Base-by-base conservation (phyloP, 2,113 vertebrate genomes). In the Myxocyprinus asiaticus region DNA sequence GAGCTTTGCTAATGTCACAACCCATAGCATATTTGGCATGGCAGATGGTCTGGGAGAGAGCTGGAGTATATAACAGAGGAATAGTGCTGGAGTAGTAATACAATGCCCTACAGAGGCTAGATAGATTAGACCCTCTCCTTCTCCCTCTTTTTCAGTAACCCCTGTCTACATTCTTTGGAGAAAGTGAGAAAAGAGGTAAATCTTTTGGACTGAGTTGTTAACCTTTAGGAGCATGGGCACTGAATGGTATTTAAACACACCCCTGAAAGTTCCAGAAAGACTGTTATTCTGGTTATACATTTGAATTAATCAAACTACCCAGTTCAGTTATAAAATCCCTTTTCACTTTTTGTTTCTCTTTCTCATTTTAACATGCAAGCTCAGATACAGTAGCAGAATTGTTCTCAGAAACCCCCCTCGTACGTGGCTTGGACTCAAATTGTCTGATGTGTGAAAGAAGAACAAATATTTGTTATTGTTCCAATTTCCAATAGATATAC, bases 161-260 rank as follows among this genome's bases (percentile, higher is more conserved):
- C 14, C 33, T 64, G 55, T 82, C 48, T 74, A 15, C 81, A 79
- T 82, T 82, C 75, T 63, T 56, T 78, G 42, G 56, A 33, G 70
- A 82, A 56, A 68, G 55, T 15, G 67, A 17, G 0, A 9, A 17
- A 55, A 56, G 45, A 53, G 59, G 47, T 9, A 77, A 62, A 63
- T 61, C 15, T 43, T 53, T 17, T 77, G 66, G 48, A 71, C 43
- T 17, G 50, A 59, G 15, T 15, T 63, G 17, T 77, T 67, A 73
- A 43, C 56, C 68, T 62, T 22, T 43, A 51, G 63, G 55, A 62
- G 22, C 53, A 72, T 69, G 65, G 76, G 69, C 4, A 17, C 12
- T 61, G 55, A 77, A 73, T 82, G 63, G 12, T 73, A 79, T 82
- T 82, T 74, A 56, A 82, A 79, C 48, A 69, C 22, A 42, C 17